phyloP scores from a whole-genome alignment of 2,888 invertebrate genomes.

The Proisotoma minuta region DNA sequence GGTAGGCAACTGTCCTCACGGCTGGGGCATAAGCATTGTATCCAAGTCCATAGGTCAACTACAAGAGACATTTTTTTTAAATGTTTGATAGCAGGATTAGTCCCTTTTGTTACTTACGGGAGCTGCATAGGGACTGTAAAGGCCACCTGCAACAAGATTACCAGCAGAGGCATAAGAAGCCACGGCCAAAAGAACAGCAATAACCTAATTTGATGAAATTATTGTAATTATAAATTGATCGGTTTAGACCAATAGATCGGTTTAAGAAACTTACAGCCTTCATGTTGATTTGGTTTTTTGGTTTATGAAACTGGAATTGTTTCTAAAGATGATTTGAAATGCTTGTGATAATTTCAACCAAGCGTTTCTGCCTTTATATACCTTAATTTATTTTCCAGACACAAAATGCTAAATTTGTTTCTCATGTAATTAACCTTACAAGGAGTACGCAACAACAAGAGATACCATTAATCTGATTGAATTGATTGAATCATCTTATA shows the following conservation, averaged over 20 bases:
- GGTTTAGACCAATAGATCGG: background rate
- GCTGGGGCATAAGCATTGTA: constrained; percentile 17
- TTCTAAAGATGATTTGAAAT: constrained; percentile 13
- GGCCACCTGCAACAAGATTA: background rate
- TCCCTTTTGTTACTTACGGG: no score
- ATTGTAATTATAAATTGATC: background rate
- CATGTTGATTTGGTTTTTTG: constrained; percentile 20
- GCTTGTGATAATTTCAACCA: no score
- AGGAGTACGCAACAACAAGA: no score
- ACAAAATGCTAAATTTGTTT: no score
- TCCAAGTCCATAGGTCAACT: constrained; percentile 14
- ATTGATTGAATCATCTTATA: no score
- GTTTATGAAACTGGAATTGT: constrained; percentile 16
- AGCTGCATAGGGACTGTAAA: background rate
- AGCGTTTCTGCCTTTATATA: no score
- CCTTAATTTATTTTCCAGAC: no score
- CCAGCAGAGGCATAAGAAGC: constrained; percentile 14
- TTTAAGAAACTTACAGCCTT: constrained; percentile 20
- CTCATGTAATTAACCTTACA: no score
- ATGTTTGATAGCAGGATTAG: no score
- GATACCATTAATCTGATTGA: no score
- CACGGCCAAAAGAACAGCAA: constrained; percentile 14
- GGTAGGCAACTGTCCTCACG: constrained; percentile 7
- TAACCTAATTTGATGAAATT: constrained; percentile 9
- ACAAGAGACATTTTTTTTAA: no score